phyloP scores from a whole-genome alignment of 2,113 vertebrate genomes.

The Pteruthius melanotis region DNA sequence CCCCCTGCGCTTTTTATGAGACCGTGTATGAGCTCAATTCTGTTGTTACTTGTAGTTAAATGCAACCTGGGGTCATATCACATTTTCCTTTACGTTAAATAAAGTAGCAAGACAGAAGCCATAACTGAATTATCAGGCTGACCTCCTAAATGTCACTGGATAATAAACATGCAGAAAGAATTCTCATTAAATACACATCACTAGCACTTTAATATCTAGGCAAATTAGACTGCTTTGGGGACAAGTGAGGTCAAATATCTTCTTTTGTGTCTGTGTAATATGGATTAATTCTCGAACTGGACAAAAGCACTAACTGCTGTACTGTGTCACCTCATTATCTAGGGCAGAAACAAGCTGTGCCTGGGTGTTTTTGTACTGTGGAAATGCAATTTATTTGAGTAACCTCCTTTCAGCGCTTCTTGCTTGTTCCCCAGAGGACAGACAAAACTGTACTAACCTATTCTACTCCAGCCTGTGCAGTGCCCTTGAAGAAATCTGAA shows the following conservation, averaged over 20 bases:
- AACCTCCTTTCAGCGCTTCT: neutral
- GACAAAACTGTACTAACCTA: neutral
- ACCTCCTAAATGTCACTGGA: slow-evolving; percentile 68
- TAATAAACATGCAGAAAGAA: slow-evolving; percentile 63
- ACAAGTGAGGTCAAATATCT: slow-evolving; percentile 66
- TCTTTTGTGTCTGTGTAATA: slow-evolving; percentile 57
- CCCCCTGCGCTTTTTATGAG: neutral
- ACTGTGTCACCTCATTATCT: slow-evolving; percentile 20
- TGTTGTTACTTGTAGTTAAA: slow-evolving; percentile 7
- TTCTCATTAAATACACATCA: slow-evolving; percentile 65
- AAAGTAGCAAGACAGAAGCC: slow-evolving; percentile 10
- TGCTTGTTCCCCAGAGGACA: neutral
- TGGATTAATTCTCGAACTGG: slow-evolving; percentile 59
- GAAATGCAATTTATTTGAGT: slow-evolving; percentile 25
- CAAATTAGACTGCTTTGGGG: slow-evolving; percentile 63
- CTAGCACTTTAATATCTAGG: slow-evolving; percentile 48
- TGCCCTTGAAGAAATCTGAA: neutral
- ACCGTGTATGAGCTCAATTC: neutral
- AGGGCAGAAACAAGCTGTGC: slow-evolving; percentile 20
- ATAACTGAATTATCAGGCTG: slow-evolving; percentile 44
- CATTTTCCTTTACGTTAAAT: slow-evolving; percentile 33
- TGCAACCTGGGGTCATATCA: neutral
- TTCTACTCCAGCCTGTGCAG: neutral
- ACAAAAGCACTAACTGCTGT: slow-evolving; percentile 40
- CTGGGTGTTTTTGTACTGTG: neutral